Evolutionary conservation across 2,797 vertebrate species (phyloP).

Genomic region (Cyprinodon diabolis): DNA sequence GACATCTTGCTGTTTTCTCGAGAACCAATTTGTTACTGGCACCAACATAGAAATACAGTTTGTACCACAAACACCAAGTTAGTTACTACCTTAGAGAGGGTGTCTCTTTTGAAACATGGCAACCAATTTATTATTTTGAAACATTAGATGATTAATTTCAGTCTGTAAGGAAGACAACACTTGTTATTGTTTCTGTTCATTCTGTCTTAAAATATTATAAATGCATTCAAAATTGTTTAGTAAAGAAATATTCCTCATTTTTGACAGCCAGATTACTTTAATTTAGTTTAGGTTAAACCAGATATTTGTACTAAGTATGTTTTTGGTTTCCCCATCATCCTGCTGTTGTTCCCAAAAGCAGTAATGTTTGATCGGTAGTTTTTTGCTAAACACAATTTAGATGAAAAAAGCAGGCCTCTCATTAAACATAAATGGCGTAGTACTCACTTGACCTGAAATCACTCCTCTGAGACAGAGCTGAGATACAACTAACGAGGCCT

Average conservation of each 20-base stretch:
- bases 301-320: no score
- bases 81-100: constrained; percentile 11
- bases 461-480: background rate
- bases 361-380: constrained; percentile 25
- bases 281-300: background rate
- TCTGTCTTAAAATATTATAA: background rate
- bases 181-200: background rate
- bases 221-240: background rate
- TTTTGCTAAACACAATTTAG: constrained; percentile 16
- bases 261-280: background rate
- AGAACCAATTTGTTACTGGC: constrained; percentile 38
- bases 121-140: constrained; percentile 5
- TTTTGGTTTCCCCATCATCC: constrained; percentile 1
- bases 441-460: constrained; percentile 23
- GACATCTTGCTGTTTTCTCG: constrained; percentile 34
- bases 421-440: constrained; percentile 7
- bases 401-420: constrained; percentile 11
- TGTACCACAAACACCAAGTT: constrained; percentile 14
- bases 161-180: background rate
- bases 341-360: constrained; percentile 9
- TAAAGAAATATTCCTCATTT: background rate
- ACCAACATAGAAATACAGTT: constrained; percentile 26
- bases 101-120: background rate
- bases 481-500: background rate
- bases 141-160: background rate